Base-by-base conservation (phyloP, 2,113 vertebrate species). In the Heterocephalus glaber region DNA sequence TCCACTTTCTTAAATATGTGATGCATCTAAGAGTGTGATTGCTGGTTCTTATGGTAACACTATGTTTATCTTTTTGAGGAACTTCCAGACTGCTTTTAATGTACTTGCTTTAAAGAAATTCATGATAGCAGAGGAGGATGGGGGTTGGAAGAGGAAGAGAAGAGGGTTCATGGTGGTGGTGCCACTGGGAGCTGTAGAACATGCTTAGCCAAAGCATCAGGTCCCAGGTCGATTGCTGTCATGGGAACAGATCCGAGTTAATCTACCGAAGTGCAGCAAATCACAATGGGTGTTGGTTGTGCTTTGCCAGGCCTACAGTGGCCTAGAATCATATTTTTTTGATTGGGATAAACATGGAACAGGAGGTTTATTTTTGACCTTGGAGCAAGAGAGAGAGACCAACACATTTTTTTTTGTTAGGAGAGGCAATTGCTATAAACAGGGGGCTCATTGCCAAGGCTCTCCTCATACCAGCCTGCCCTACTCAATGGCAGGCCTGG, bases 341-440 rank as follows among this genome's bases (percentile, higher is more conserved):
- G 41, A 80, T 63, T 89, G 76, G 76, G 92, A 87, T 93, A 90
- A 89, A 80, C 52, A 91, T 26, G 38, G 96, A 94, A 93, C 60
- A 97, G 68, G 91, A 94, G 65, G 93, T 92, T 96, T 81, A 93
- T 86, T 97, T 98, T 90, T 96, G 89, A 94, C 93, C 93, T 97
- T 95, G 56, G 81, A 94, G 35, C 44, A 76, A 95, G 61, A 90
- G 63, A 26, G 84, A 66, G 66, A 96, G 87, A 92, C 72, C 38
- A 68, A 83, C 84, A 95, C 35, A 76, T 90, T 96, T 92, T 96
- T n/a, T 56, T 96, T 92, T 92, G 94, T 96, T 93, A 91, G 91
- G 80, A 0, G 33, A 95, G 68, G 84, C 83, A 92, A 80, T 90
- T 54, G 66, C 92, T 92, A 30, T 61, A 91, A 95, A 89, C 47